Base-by-base conservation (phyloP, 2,113 vertebrate species). In the Ardeotis arabs region DNA sequence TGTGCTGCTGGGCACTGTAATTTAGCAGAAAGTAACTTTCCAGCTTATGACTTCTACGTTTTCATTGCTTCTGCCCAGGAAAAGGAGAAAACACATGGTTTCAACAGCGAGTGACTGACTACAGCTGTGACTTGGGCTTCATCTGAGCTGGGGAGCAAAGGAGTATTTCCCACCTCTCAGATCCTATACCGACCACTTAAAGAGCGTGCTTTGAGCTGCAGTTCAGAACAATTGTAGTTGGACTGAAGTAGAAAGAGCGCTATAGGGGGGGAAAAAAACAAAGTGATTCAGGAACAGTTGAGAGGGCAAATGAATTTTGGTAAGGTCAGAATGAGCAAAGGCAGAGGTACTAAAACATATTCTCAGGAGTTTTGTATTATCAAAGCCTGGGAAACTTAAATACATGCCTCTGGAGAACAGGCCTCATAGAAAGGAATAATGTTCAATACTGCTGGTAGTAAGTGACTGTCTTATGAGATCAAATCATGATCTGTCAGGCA, bases 261-360 rank as follows among this genome's bases (percentile, higher is more conserved):
- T 75, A 2, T 27, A 17, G 25, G 22, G 12, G 12, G 23, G 14
- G 5, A 41, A 49, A 55, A 37, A 1, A 0, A 14, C 4, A 6
- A 50, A n/a, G 7, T 74, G 28, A n/a, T 39, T 69, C 35, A 31
- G 35, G 33, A 69, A 23, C 16, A 63, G 41, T 18, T 68, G 49
- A 80, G 35, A 21, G 11, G 22, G 14, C 14, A 63, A 14, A 29
- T 58, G 8, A 31, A 16, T 75, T 62, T 63, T 69, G 9, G 14
- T 63, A 64, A 58, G 35, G 44, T 75, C 50, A 45, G 28, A 75
- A 75, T 39, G 55, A 75, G 21, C 24, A 75, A 69, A 75, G 44
- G 3, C 31, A 47, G 44, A 53, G 22, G 25, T 70, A 35, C 33
- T 28, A n/a, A 70, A 66, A 7, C 14, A 10, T n/a, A 5, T 7